Conservation (phyloP, 1,140 invertebrate genomes). For the Drosophila mauritiana region DNA sequence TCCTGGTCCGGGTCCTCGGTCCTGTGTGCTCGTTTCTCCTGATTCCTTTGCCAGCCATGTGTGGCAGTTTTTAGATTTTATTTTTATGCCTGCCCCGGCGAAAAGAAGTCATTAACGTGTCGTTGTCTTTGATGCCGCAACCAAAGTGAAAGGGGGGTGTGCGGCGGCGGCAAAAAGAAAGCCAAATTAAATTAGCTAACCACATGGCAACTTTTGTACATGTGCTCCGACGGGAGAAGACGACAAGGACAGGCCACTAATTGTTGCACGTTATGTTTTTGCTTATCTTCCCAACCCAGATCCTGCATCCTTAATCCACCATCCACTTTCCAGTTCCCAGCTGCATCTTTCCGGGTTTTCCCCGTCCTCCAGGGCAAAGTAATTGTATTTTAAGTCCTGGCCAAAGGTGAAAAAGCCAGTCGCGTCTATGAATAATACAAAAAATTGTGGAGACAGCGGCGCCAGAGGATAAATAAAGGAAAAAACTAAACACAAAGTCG, state of each 20-base stretch:
- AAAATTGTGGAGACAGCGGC: constrained; percentile 54
- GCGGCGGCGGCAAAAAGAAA: constrained; percentile 54
- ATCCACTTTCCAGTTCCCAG: constrained; percentile 4
- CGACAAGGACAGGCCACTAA: constrained; percentile 62
- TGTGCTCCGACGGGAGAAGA: constrained; percentile 24
- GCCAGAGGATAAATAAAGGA: constrained; percentile 33
- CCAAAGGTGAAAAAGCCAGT: constrained; percentile 72
- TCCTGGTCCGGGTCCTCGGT: constrained; percentile 38
- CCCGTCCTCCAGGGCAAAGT: constrained; percentile 39
- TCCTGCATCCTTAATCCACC: not conserved
- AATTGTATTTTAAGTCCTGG: constrained; percentile 79
- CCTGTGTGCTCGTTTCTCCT: constrained; percentile 7
- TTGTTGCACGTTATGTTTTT: constrained; percentile 83
- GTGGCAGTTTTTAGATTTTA: constrained; percentile 77
- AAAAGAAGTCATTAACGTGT: constrained; percentile 83
- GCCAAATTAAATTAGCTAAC: constrained; percentile 84
- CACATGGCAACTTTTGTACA: constrained; percentile 81
- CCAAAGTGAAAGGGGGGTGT: constrained; percentile 11
- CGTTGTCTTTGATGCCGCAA: constrained; percentile 81
- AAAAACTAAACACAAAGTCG: constrained; percentile 62
- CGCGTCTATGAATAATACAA: constrained; percentile 80
- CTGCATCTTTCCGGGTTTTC: constrained; percentile 13
- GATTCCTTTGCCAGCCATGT: constrained; percentile 56
- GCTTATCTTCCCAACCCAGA: constrained; percentile 57
- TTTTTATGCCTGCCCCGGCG: constrained; percentile 71